A percentile compares a stretch with the other conserved stretches of the same genome.
Conservation (phyloP, 37 sponge, comb jelly and placozoan genomes). For the Beroe ovata region DNA sequence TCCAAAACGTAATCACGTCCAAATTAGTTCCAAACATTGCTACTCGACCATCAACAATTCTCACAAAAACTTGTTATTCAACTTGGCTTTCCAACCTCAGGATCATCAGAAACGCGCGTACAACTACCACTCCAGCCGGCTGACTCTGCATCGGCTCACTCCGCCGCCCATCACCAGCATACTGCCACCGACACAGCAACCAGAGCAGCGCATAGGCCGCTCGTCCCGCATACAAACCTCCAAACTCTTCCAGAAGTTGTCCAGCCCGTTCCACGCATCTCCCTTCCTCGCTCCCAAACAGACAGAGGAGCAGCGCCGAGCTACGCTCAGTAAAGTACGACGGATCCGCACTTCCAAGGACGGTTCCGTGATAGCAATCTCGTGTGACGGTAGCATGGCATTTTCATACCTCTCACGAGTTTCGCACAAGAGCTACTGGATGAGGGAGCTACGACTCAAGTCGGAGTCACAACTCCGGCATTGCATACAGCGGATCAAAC, state of each 20-base stretch:
- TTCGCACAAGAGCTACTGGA: slow-evolving; percentile 65
- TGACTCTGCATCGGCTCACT: slow-evolving; percentile 13
- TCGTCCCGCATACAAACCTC: not conserved
- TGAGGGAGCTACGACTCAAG: slow-evolving; percentile 47
- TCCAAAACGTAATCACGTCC: no score
- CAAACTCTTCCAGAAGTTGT: not conserved
- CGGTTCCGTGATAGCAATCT: slow-evolving; percentile 57
- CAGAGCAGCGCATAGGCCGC: not conserved
- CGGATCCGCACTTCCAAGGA: slow-evolving; percentile 50
- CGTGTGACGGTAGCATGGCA: slow-evolving; percentile 67
- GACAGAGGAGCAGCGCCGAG: not conserved
- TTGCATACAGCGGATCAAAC: slow-evolving; percentile 37
- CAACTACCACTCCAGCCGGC: not conserved
- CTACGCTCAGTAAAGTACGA: slow-evolving; percentile 4
- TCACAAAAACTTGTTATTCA: no score
- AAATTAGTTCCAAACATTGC: no score
- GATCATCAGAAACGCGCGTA: not conserved
- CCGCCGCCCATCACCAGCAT: slow-evolving; percentile 53
- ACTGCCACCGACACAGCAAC: slow-evolving; percentile 60
- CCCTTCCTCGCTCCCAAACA: slow-evolving; percentile 18
- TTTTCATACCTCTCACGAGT: slow-evolving; percentile 62
- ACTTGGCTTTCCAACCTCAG: no score
- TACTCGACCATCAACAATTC: no score
- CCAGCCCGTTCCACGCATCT: not conserved
- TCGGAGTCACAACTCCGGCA: slow-evolving; percentile 50